A percentile compares a stretch with the other conserved stretches of the same genome.
phyloP scores from a whole-genome alignment of 2,113 vertebrate genomes.

The Bambusicola thoracicus region DNA sequence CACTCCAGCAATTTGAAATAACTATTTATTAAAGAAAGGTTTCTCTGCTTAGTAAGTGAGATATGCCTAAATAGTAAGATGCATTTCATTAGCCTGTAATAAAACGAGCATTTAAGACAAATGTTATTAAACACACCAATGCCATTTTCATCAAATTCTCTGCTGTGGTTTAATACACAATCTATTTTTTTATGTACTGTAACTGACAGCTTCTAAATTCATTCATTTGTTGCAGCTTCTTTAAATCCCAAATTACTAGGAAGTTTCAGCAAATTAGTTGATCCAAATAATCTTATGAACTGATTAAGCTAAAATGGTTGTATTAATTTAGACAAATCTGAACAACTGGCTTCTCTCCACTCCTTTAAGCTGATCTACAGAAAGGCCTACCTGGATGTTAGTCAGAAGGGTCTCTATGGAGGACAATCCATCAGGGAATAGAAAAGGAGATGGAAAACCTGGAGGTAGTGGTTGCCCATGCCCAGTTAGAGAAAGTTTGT shows the following conservation, averaged over 20 bases:
- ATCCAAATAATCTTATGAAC: slow-evolving; percentile 45
- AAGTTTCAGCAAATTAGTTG: slow-evolving; percentile 42
- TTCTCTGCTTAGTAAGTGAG: slow-evolving; percentile 63
- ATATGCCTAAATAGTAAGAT: slow-evolving; percentile 69
- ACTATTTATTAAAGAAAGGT: slow-evolving; percentile 74
- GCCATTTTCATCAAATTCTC: slow-evolving; percentile 50
- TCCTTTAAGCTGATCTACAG: slow-evolving; percentile 29
- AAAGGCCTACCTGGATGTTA: slow-evolving; percentile 95
- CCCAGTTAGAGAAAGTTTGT: slow-evolving; percentile 94
- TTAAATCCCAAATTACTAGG: slow-evolving; percentile 51
- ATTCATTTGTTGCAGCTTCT: slow-evolving; percentile 22
- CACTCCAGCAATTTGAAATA: slow-evolving; percentile 71
- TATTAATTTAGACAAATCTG: slow-evolving; percentile 47
- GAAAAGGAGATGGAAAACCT: slow-evolving; percentile 96
- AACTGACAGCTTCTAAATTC: slow-evolving; percentile 55
- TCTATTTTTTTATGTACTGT: slow-evolving; percentile 47
- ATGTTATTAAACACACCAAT: slow-evolving; percentile 45
- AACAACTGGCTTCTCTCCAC: background rate
- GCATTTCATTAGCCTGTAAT: slow-evolving; percentile 58
- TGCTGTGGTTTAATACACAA: slow-evolving; percentile 34
- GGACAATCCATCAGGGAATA: slow-evolving; percentile 97
- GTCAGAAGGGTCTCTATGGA: slow-evolving; percentile 99
- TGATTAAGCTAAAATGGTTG: slow-evolving; percentile 43
- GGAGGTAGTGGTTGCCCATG: slow-evolving; percentile 94
- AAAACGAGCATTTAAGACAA: slow-evolving; percentile 59